Evolutionary conservation across 2,888 invertebrate genomes (phyloP).

Genomic region (Dusona sp.): DNA sequence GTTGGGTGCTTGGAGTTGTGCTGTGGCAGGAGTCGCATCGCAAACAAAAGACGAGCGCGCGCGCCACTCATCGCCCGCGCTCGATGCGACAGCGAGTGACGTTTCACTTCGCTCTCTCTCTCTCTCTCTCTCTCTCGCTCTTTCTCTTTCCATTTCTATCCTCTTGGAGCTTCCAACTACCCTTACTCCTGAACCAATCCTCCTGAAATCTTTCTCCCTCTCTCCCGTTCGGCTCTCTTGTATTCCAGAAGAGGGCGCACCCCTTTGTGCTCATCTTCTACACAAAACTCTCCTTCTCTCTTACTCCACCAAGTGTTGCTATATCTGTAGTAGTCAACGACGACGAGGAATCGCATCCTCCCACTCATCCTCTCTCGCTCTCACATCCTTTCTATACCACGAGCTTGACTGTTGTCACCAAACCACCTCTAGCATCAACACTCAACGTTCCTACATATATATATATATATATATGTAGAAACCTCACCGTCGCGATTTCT

Average conservation of each 20-base stretch:
- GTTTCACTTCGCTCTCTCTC: slow-evolving; percentile 69
- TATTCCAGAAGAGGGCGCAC: slow-evolving; percentile 8
- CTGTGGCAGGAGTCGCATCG: slow-evolving; percentile 79
- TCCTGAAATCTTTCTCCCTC: slow-evolving; percentile 47
- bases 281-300: slow-evolving; percentile 23
- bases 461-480: slow-evolving; percentile 16
- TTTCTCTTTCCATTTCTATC: slow-evolving; percentile 31
- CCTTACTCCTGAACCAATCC: slow-evolving; percentile 63
- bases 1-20: slow-evolving; percentile 3
- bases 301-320: slow-evolving; percentile 40
- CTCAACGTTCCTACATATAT: neutral
- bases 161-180: slow-evolving; percentile 27
- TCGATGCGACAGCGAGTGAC: slow-evolving; percentile 83
- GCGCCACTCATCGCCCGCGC: slow-evolving; percentile 82
- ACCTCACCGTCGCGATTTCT: slow-evolving; percentile 73
- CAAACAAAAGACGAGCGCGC: slow-evolving; percentile 84
- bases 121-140: slow-evolving; percentile 59
- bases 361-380: slow-evolving; percentile 40
- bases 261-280: slow-evolving; percentile 52
- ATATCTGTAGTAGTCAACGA: slow-evolving; percentile 41
- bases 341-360: slow-evolving; percentile 41
- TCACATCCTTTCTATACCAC: slow-evolving; percentile 62
- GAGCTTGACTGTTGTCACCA: slow-evolving; percentile 65
- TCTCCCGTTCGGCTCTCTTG: neutral
- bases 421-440: slow-evolving; percentile 55